Percentiles rank a stretch among this genome's conserved stretches.
phyloP scores from a whole-genome alignment of 1,140 invertebrate species.

The Zaprionus ghesquierei region DNA sequence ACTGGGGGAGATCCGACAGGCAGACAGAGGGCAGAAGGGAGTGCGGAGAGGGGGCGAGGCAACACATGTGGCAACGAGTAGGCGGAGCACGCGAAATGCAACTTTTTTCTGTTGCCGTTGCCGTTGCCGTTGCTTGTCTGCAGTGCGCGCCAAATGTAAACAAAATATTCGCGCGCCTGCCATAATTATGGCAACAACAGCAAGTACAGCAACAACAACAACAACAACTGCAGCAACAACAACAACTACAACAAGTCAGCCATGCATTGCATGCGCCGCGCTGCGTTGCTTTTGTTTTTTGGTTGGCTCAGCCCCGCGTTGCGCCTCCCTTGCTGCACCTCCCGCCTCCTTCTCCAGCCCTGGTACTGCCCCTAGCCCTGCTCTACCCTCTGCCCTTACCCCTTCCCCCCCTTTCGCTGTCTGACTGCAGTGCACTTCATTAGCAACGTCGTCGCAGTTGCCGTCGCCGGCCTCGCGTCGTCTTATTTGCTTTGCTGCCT shows the following conservation, averaged over 20 bases:
- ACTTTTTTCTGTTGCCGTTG: slow-evolving; percentile 49
- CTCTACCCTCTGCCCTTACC: slow-evolving; percentile 35
- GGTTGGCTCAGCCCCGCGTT: neutral
- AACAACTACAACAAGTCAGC: slow-evolving; percentile 31
- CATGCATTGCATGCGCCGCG: slow-evolving; percentile 54
- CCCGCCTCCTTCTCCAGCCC: neutral
- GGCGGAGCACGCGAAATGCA: slow-evolving; percentile 77
- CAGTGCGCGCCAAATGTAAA: slow-evolving; percentile 79
- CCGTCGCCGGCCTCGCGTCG: slow-evolving; percentile 15
- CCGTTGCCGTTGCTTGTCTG: slow-evolving; percentile 62
- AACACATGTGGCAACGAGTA: slow-evolving; percentile 61
- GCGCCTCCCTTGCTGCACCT: neutral
- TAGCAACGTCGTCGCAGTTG: slow-evolving; percentile 57
- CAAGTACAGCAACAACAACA: slow-evolving; percentile 19
- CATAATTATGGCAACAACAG: slow-evolving; percentile 75
- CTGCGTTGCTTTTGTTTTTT: slow-evolving; percentile 14
- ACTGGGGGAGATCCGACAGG: neutral
- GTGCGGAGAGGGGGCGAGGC: slow-evolving; percentile 15
- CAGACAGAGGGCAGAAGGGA: slow-evolving; percentile 1
- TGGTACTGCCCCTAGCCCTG: slow-evolving; percentile 34
- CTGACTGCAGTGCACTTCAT: slow-evolving; percentile 66
- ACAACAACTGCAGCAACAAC: neutral
- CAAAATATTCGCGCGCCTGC: slow-evolving; percentile 80
- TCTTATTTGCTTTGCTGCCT: slow-evolving; percentile 60
- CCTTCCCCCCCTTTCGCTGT: neutral